Percentiles rank a stretch among this genome's conserved stretches.
phyloP scores from a whole-genome alignment of 2,113 vertebrate genomes.

The Dipodomys ordii region DNA sequence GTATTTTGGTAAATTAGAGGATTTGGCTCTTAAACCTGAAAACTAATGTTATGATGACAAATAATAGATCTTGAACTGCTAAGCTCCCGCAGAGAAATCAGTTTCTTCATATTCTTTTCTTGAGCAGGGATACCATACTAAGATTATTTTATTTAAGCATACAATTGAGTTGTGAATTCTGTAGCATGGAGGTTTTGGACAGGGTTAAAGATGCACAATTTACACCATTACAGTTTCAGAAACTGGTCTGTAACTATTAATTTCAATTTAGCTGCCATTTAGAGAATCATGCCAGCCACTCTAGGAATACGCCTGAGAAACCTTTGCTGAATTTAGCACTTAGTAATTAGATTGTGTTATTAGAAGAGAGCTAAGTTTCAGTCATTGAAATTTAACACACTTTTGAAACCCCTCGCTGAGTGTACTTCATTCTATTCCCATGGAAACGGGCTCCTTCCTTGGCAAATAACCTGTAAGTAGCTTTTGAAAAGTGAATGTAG shows the following conservation, averaged over 20 bases:
- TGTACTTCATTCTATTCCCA: conserved; percentile 53
- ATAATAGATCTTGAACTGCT: not conserved
- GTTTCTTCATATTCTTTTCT: not conserved
- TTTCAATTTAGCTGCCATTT: conserved; percentile 29
- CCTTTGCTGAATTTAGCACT: conserved; percentile 35
- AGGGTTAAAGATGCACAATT: conserved; percentile 34
- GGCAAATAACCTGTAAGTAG: conserved; percentile 50
- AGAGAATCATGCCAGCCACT: not conserved
- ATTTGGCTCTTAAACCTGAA: conserved; percentile 39
- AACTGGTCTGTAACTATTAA: not conserved
- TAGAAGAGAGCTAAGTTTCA: conserved; percentile 60
- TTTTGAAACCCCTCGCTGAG: conserved; percentile 63
- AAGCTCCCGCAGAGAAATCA: conserved; percentile 23
- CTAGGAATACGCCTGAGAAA: conserved; percentile 27
- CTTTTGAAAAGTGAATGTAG: conserved; percentile 8
- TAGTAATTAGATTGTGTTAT: conserved; percentile 51
- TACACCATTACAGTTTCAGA: conserved; percentile 20
- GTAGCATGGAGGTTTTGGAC: not conserved
- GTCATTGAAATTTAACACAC: conserved; percentile 4
- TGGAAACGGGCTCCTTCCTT: conserved; percentile 55
- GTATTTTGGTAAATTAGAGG: not conserved
- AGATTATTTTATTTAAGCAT: conserved; percentile 17
- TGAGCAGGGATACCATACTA: not conserved
- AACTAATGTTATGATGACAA: conserved; percentile 21
- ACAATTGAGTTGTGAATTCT: not conserved